Evolutionary conservation across 2,888 invertebrate species (phyloP), one percentile per base, ranked within the genome.

Genomic region (Cerastis leucographa): DNA sequence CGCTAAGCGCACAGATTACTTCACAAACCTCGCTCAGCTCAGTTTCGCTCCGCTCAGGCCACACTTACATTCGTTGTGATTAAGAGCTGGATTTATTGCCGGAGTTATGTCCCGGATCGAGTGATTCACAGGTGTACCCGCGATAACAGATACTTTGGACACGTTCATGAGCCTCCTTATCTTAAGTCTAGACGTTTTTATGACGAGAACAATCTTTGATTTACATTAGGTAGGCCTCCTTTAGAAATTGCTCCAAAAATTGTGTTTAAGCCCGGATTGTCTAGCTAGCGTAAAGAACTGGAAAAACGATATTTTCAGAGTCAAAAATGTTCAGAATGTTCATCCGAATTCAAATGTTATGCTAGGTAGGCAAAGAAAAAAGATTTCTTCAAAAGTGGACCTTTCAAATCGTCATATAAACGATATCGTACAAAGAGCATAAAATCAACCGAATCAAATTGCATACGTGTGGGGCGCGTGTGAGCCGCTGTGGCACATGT

Each of bases 41-140:
- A 11, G 51, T 59, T 61, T 44, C 11, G 29, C 42, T 46, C 25
- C n/a, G 19, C 56, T 25, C 64, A n/a, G 2, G 42, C 35, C 40
- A 2, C 49, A 56, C n/a, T 72, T 74, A 71, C 44, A 70, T 70
- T 54, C 62, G 42, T 54, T 72, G 77, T 72, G 69, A 85, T 74
- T 64, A 85, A 72, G 59, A 51, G 44, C 29, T 51, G 59, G 64
- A 64, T 83, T 83, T 78, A 85, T 74, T 77, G 59, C 40, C 59
- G 35, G 71, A 70, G 62, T 78, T 40, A 61, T 67, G 66, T 82
- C 73, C 54, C 67, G 46, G 71, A 67, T 54, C 68, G 72, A 85
- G 72, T 82, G 61, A 81, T 62, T 76, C 71, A 64, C 85, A 81
- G 72, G 72, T 81, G 72, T 64, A 64, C 35, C 42, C 64, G 49